Base-by-base conservation (phyloP, 2,888 invertebrate genomes). In the Alitta virens region DNA sequence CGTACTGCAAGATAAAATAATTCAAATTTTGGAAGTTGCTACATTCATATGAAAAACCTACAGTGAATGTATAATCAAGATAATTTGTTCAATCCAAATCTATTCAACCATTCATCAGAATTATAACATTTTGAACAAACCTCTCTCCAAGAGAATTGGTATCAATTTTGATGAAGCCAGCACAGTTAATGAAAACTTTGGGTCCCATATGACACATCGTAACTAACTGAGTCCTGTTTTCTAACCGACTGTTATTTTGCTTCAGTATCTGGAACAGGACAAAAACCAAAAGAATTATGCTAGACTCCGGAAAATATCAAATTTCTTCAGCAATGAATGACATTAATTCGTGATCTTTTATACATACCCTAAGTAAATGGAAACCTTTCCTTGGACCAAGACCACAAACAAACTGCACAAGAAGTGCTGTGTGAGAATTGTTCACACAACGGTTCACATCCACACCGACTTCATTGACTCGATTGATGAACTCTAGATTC, bases 91-190 rank as follows among this genome's bases (percentile, higher is more conserved):
- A 7, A 12, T 33, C 33, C 5, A 33, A 33, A 33, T 33, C 33
- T 33, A 12, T 33, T 33, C 33, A 7, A 12, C 5, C 33, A 33
- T 7, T 33, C 12, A 33, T 12, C 33, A 12, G n/a, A 18, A 46
- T 46, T 46, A 7, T 40, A 46, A 46, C 46, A 46, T 3, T 9
- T 46, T 46, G 21, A 46, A 18, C 46, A 46, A 21, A 80, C 75
- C 77, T 76, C 66, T 97, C 95, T 1, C 94, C 95, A 52, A 96
- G 84, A 67, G 95, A 93, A 77, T 91, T 93, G 0, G 97, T 97
- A 76, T 99, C 98, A 68, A 99, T 98, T 85, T 94, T 96, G 62
- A 99, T 94, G 80, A 99, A 99, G 26, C 98, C 99, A 9, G 98
- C 96, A 84, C 97, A 97, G 81, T 99, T 99, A 71, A 99, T 94